Percentiles rank a stretch among this genome's conserved stretches.
phyloP scores from a whole-genome alignment of 1,140 invertebrate species.

The Paralvinella palmiformis region DNA sequence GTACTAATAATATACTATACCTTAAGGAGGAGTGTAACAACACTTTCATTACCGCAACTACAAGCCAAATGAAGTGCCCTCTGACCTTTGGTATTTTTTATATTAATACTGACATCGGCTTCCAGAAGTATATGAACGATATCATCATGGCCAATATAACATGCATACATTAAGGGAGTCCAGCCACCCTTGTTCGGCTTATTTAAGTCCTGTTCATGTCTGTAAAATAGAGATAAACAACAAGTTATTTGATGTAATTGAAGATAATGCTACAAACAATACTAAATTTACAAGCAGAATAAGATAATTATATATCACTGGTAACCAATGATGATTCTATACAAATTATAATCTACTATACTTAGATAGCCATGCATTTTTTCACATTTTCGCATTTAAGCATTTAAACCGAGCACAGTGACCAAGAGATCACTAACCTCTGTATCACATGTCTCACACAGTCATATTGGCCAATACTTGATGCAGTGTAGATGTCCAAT shows the following conservation, averaged over 20 bases:
- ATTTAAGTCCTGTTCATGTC: conserved; percentile 35
- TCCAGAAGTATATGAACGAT: conserved; percentile 50
- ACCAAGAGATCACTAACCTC: too few relatives aligned
- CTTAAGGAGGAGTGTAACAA: conserved; percentile 38
- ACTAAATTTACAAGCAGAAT: too few relatives aligned
- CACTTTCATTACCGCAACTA: conserved; percentile 52
- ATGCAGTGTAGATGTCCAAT: conserved; percentile 50
- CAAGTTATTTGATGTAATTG: background rate
- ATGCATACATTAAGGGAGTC: conserved; percentile 56
- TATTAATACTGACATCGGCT: conserved; percentile 46
- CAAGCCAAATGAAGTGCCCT: conserved; percentile 53
- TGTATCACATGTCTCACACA: conserved; percentile 38
- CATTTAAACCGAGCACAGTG: too few relatives aligned
- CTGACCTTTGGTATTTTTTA: conserved; percentile 49
- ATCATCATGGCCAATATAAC: conserved; percentile 52
- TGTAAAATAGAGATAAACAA: conserved; percentile 14
- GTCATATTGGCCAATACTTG: conserved; percentile 50
- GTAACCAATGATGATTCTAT: too few relatives aligned
- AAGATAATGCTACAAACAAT: background rate
- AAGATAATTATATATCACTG: too few relatives aligned
- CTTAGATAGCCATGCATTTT: too few relatives aligned
- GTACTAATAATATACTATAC: too few relatives aligned
- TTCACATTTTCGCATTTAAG: too few relatives aligned
- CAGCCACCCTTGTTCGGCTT: conserved; percentile 49
- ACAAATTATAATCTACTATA: too few relatives aligned